Evolutionary conservation across 2,797 vertebrate genomes (phyloP), one percentile per base, ranked within the genome.

Genomic region (Myoxocephalus aenaeus): DNA sequence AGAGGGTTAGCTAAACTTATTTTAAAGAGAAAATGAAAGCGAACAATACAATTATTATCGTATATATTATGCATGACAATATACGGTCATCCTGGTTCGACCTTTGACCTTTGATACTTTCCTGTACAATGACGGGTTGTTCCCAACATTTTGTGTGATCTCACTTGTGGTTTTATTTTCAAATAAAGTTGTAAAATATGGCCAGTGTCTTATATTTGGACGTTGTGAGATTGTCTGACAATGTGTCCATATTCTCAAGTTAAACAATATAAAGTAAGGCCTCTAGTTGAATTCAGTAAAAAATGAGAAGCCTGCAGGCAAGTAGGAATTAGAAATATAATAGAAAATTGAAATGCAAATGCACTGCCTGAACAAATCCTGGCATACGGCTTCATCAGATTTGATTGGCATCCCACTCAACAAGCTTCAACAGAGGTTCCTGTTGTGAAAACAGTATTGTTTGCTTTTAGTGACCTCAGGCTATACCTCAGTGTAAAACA

Each of bases 371-470:
- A 77, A 70, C 7, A 64, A 74, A 74, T 40, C 63, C 51, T 73
- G 74, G 32, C 53, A 32, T 56, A 73, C 72, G 70, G 75, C 75
- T 70, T 69, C 77, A 70, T 50, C 57, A 48, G 48, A 62, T 81
- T 65, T 90, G 86, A 90, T 36, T 89, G 87, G 76, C 73, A 76
- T 75, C 63, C 72, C 65, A 63, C 67, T 79, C 76, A 64, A 71
- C 77, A 58, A 73, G 69, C 77, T 84, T 80, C 79, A 81, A 65
- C 75, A 79, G 61, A 65, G 69, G 61, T 65, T 59, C 58, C 79
- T 92, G 85, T 89, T 90, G 86, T 92, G 84, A 80, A 92, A 92
- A 92, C 85, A 90, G 36, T 79, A 81, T 64, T 83, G 88, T 92
- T 90, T 92, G 87, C 90, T 91, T 92, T 89, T 87, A 89, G 86